Evolutionary conservation across 2,888 invertebrate species (phyloP).

Genomic region (Proisotoma minuta): DNA sequence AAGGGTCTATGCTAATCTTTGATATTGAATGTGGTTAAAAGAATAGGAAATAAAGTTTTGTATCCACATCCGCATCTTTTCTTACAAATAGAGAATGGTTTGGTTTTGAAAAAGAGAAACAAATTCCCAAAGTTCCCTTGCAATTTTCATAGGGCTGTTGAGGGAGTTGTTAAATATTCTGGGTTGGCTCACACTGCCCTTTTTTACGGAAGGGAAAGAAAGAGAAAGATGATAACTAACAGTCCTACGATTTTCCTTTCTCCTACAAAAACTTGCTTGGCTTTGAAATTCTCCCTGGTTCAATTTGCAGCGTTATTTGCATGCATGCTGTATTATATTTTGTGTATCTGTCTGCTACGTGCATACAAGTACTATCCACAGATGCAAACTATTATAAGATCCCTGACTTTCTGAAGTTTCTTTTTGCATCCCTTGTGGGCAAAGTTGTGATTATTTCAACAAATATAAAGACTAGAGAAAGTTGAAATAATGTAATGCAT

Average conservation of each 20-base stretch:
- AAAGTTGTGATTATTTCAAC: constrained; percentile 2
- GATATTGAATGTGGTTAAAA: too few species aligned
- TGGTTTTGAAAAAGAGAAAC: constrained; percentile 11
- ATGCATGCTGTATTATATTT: constrained; percentile 1
- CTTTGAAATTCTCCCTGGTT: constrained; percentile 4
- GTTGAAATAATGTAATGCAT: constrained; percentile 2
- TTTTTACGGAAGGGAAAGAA: not conserved
- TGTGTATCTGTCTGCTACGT: not conserved
- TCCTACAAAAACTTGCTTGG: not conserved
- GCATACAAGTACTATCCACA: too few species aligned
- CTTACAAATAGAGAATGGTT: too few species aligned
- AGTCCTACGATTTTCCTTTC: not conserved
- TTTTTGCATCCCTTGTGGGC: not conserved
- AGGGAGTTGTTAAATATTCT: constrained; percentile 21
- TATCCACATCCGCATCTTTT: too few species aligned
- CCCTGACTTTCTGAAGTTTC: not conserved
- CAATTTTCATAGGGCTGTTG: constrained; percentile 18
- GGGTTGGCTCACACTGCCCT: constrained; percentile 6
- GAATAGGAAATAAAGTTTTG: too few species aligned
- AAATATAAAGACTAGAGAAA: not conserved
- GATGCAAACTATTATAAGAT: not conserved
- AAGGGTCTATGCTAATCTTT: too few species aligned
- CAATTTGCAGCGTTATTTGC: constrained; percentile 4
- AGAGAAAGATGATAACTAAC: not conserved
- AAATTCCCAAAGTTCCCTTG: constrained; percentile 15